Conservation (phyloP, 2,797 vertebrate species). For the Tapera naevia region DNA sequence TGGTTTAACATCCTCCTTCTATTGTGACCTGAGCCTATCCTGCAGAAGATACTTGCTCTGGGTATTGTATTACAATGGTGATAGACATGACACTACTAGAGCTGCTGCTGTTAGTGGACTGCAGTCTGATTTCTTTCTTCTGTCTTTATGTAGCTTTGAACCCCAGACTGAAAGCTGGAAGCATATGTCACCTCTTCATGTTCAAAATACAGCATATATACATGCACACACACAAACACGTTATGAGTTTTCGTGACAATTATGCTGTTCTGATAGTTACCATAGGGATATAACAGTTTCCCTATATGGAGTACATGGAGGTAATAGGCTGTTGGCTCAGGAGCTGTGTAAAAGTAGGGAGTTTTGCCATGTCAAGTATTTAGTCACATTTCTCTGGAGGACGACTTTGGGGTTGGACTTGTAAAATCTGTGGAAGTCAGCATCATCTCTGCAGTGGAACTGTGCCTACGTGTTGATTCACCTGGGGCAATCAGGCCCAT, state of each 20-base stretch:
- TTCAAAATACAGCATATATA: background rate
- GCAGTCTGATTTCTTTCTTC: background rate
- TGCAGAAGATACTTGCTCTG: accelerated
- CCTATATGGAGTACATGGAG: accelerated
- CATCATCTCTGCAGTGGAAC: background rate
- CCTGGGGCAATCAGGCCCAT: background rate
- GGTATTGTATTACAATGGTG: background rate
- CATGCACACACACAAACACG: background rate
- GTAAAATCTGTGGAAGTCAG: accelerated
- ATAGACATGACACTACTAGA: accelerated
- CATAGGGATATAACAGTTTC: background rate
- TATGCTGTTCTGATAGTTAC: background rate
- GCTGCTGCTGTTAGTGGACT: background rate
- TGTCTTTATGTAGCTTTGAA: background rate
- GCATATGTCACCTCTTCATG: background rate
- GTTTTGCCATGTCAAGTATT: background rate
- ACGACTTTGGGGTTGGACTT: background rate
- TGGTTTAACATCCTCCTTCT: background rate
- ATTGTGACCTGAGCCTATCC: no score
- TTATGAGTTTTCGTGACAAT: background rate
- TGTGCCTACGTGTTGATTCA: accelerated
- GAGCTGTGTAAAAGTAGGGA: background rate
- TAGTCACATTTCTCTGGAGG: background rate
- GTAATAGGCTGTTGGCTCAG: background rate
- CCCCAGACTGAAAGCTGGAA: background rate